These are phyloP conservation scores for Leucophenga maculata DNA, from an alignment of 2,888 invertebrate genomes.

Conservation along the genomic window DNA sequence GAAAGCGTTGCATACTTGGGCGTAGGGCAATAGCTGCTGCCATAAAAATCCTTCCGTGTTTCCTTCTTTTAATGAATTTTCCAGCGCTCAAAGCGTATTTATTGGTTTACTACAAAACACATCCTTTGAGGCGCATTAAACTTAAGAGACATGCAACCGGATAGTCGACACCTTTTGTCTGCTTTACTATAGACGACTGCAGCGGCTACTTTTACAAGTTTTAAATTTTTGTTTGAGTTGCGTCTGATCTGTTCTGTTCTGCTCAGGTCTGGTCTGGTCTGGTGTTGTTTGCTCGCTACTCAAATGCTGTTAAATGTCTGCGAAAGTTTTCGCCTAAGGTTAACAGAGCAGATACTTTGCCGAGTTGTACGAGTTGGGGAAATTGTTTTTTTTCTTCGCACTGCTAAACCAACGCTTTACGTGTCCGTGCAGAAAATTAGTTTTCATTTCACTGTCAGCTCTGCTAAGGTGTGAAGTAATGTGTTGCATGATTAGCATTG, in stretches of 20 bases:
- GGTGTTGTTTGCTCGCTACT: too few species aligned
- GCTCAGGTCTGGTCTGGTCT: too few species aligned
- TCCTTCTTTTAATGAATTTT: background rate
- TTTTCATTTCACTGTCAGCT: background rate
- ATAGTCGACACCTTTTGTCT: too few species aligned
- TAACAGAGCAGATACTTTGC: too few species aligned
- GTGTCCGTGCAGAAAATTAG: constrained; percentile 5
- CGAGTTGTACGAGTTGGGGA: too few species aligned
- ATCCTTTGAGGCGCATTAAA: background rate
- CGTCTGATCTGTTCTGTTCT: too few species aligned
- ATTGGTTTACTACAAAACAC: background rate
- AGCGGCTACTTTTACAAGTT: too few species aligned
- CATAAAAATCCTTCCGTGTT: background rate
- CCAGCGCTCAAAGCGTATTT: background rate
- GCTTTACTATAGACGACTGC: too few species aligned
- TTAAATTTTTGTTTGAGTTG: too few species aligned
- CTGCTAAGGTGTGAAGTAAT: background rate
- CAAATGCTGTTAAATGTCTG: too few species aligned
- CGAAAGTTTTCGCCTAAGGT: too few species aligned
- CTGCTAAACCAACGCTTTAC: background rate
- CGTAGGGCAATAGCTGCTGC: constrained; percentile 7
- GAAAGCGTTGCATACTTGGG: constrained; percentile 43
- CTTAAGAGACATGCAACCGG: background rate
- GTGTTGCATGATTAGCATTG: background rate
- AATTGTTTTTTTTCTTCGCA: too few species aligned